A percentile compares a stretch with the other conserved stretches of the same genome.
Evolutionary conservation across 2,113 vertebrate genomes (phyloP).

Genomic region (Chloebia gouldiae): DNA sequence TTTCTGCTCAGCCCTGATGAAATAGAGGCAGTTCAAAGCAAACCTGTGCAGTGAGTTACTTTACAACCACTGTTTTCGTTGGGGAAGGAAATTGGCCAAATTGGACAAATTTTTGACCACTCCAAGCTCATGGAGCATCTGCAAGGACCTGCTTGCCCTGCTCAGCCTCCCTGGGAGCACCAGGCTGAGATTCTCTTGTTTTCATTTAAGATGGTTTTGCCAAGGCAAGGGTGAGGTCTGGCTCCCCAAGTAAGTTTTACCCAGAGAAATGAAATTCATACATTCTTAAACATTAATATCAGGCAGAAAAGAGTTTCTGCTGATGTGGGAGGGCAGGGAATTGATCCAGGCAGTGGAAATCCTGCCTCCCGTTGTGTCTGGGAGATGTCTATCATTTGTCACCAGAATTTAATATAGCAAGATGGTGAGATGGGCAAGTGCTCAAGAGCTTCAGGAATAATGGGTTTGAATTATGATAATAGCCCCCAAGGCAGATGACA

Average conservation of each 20-base stretch:
- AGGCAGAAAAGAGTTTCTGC: background rate
- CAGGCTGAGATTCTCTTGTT: background rate
- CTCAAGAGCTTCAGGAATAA: background rate
- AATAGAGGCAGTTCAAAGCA: background rate
- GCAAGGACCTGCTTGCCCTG: background rate
- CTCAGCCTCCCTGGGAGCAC: background rate
- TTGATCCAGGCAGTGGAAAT: background rate
- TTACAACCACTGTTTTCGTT: too few species aligned
- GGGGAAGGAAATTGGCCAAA: background rate
- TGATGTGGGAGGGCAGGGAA: background rate
- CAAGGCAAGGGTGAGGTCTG: background rate
- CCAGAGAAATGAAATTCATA: background rate
- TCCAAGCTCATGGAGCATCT: background rate
- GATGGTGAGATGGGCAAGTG: background rate
- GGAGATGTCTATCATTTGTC: background rate
- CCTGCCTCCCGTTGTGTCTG: background rate
- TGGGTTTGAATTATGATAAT: constrained; percentile 31
- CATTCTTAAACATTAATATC: background rate
- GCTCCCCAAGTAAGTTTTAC: background rate
- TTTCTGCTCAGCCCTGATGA: background rate
- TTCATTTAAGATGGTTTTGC: background rate
- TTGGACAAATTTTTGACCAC: background rate
- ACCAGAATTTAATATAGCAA: constrained; percentile 10
- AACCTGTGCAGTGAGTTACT: background rate
- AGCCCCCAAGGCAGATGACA: constrained; percentile 55